phyloP scores from a whole-genome alignment of 2,797 vertebrate genomes.

The Myripristis jacobus region DNA sequence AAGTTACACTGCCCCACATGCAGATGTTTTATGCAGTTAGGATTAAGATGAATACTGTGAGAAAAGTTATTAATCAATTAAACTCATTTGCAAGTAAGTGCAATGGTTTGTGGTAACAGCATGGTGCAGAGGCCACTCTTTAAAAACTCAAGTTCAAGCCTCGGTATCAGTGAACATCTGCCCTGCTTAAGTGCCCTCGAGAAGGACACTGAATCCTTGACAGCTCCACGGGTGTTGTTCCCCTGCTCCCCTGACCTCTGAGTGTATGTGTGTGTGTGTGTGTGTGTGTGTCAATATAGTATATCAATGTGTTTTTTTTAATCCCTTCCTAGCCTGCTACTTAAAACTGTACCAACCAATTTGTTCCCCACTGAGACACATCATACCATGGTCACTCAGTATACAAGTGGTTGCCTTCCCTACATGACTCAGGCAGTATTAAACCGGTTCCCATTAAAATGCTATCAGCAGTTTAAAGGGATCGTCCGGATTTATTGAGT shows the following conservation, averaged over 20 bases:
- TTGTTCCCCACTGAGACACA: not conserved
- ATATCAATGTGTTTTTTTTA: too few species aligned
- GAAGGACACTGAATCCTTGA: constrained; percentile 6
- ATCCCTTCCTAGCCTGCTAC: not conserved
- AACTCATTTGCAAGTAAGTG: constrained; percentile 7
- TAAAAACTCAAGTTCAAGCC: too few species aligned
- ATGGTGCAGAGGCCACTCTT: not conserved
- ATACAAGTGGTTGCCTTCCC: constrained; percentile 2
- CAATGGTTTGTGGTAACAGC: not conserved
- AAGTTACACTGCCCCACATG: not conserved
- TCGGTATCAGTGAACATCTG: not conserved
- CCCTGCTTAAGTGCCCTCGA: constrained; percentile 6
- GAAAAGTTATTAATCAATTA: not conserved
- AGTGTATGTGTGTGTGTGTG: too few species aligned
- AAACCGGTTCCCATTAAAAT: not conserved
- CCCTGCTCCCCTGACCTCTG: too few species aligned
- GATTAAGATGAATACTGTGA: not conserved
- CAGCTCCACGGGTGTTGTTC: too few species aligned
- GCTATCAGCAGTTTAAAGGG: not conserved
- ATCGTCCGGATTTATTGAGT: too few species aligned
- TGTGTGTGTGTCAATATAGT: too few species aligned
- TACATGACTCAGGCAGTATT: constrained; percentile 13
- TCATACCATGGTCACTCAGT: not conserved
- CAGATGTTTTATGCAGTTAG: constrained; percentile 10
- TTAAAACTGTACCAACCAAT: not conserved